phyloP scores from a whole-genome alignment of 2,888 invertebrate species.

The Dilophus febrilis region DNA sequence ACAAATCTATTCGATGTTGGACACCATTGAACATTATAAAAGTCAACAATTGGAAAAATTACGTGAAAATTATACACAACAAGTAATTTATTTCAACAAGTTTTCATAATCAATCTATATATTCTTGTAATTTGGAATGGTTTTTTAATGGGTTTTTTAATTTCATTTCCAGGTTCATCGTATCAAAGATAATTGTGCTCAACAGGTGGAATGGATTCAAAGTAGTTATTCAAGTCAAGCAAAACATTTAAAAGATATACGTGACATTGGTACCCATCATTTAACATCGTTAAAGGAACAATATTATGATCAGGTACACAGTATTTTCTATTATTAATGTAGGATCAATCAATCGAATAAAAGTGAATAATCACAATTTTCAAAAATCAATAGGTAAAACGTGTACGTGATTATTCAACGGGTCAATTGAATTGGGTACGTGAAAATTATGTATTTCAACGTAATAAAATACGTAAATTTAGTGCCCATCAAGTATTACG shows the following conservation, averaged over 20 bases:
- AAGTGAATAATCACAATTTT: too few relatives aligned
- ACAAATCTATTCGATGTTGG: slow-evolving; percentile 74
- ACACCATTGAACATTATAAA: slow-evolving; percentile 80
- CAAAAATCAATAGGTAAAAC: slow-evolving; percentile 63
- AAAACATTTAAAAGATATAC: slow-evolving; percentile 68
- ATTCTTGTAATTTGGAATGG: not conserved
- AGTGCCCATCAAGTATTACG: slow-evolving; percentile 81
- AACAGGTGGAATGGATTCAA: slow-evolving; percentile 87
- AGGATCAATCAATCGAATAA: too few relatives aligned
- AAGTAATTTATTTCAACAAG: too few relatives aligned
- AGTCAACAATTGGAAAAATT: slow-evolving; percentile 74
- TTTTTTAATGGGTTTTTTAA: slow-evolving; percentile 9
- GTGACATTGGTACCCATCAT: slow-evolving; percentile 82
- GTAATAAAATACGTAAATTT: slow-evolving; percentile 86
- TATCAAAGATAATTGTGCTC: slow-evolving; percentile 83
- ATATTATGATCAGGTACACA: slow-evolving; percentile 71
- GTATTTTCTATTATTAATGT: not conserved
- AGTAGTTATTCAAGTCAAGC: slow-evolving; percentile 80
- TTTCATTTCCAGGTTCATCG: slow-evolving; percentile 49
- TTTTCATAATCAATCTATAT: not conserved
- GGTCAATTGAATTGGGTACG: slow-evolving; percentile 83
- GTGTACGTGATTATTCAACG: slow-evolving; percentile 82
- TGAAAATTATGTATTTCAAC: slow-evolving; percentile 89
- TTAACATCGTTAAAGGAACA: slow-evolving; percentile 73
- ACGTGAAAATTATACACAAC: slow-evolving; percentile 80